Conservation (phyloP, 2,888 invertebrate species). For the Diadegma fenestrale region DNA sequence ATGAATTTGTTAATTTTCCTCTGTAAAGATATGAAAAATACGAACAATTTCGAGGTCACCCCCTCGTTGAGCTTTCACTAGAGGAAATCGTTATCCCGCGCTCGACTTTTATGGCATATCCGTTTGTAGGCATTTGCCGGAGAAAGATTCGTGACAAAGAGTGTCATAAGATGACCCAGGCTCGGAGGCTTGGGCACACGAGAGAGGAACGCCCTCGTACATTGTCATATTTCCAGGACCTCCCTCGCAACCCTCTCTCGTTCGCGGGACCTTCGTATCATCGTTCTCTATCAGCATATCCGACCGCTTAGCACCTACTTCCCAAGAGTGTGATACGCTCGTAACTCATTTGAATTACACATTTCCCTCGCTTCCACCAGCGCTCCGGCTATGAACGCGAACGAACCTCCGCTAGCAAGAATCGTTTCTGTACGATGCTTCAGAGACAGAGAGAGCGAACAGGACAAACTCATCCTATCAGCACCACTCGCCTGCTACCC, state of each 20-base stretch:
- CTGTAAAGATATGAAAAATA: neutral
- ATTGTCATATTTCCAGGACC: slow-evolving; percentile 78
- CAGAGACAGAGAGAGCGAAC: slow-evolving; percentile 22
- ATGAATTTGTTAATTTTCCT: neutral
- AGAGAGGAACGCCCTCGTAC: slow-evolving; percentile 69
- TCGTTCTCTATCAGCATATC: slow-evolving; percentile 84
- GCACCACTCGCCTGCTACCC: slow-evolving; percentile 51
- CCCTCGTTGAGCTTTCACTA: slow-evolving; percentile 14
- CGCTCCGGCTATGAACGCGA: slow-evolving; percentile 58
- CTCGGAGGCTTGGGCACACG: slow-evolving; percentile 37
- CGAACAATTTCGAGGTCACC: slow-evolving; percentile 3
- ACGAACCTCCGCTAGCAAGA: slow-evolving; percentile 49
- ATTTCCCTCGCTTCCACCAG: slow-evolving; percentile 81
- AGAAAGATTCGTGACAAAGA: slow-evolving; percentile 12
- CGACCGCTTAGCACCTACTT: slow-evolving; percentile 85
- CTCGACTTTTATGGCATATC: slow-evolving; percentile 3
- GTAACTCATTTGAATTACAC: slow-evolving; percentile 85
- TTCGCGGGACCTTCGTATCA: slow-evolving; percentile 70
- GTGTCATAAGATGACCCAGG: slow-evolving; percentile 43
- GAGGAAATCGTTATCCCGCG: slow-evolving; percentile 38
- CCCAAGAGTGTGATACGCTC: slow-evolving; percentile 84
- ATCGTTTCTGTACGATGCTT: slow-evolving; percentile 65
- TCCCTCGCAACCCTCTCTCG: slow-evolving; percentile 72
- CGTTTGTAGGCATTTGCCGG: neutral
- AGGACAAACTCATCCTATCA: slow-evolving; percentile 47